Base-by-base conservation (phyloP, 1,140 invertebrate genomes). In the Sesamia nonagrioides region DNA sequence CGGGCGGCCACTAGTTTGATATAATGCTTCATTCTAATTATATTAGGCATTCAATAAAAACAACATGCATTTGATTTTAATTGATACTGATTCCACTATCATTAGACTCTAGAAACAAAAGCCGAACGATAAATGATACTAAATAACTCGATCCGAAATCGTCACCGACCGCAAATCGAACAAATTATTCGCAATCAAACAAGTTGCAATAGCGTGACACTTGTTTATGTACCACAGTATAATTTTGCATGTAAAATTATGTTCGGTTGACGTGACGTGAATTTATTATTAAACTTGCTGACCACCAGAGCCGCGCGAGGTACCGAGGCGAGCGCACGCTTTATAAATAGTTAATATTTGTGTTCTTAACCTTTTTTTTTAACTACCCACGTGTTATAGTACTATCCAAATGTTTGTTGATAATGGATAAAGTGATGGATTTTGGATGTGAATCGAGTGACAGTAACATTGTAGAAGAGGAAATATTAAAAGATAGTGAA, bases 201-300 rank as follows among this genome's bases (percentile, higher is more conserved):
- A 58, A 45, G 54, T 60, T 60, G 54, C 40, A 69, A 74, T 74
- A 27, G 37, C 18, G 8, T 15, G 17, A 2, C 37, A 33, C 54
- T 37, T 60, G 33, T 73, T 37, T 73, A 4, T 21, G 35, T 40
- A 58, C 21, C 50, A 52, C 17, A 40, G 35, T 27, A 74, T 45
- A 74, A 74, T 58, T 45, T 40, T 74, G 71, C 18, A 58, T 58
- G 60, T 60, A 74, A 74, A 74, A 58, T 74, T 35, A 9, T 54
- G 45, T 71, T 71, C 68, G 33, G 68, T 35, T 52, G 48, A 54
- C n/a, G 68, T 71, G 48, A 54, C 33, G 18, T 54, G 68, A 52
- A 71, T 71, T 71, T 71, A 71, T 71, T 71, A 52, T 71, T 17
- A 27, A n/a, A n/a, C n/a, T n/a, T n/a, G n/a, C n/a, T n/a, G n/a